These are phyloP conservation scores for Chroicocephalus ridibundus DNA, from an alignment of 2,113 vertebrate species.

Conservation along the genomic window DNA sequence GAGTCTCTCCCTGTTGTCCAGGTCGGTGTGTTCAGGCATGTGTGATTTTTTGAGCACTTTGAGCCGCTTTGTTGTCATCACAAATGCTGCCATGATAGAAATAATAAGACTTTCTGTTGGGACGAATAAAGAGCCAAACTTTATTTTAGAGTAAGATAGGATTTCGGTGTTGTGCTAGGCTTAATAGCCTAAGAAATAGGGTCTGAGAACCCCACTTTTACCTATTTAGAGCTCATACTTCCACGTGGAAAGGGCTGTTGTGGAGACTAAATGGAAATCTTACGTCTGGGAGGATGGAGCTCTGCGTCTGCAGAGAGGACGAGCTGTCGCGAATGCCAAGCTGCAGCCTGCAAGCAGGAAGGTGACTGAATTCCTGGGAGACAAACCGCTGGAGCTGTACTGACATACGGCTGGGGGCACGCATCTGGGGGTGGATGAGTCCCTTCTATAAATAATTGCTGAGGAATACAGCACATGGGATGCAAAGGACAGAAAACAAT, in stretches of 20 bases:
- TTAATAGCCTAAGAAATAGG: not conserved
- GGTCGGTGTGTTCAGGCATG: not conserved
- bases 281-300: not conserved
- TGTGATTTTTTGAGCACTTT: not conserved
- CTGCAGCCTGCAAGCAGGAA: not conserved
- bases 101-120: not conserved
- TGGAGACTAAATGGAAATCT: not conserved
- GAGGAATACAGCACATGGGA: not conserved
- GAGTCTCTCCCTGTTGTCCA: not conserved
- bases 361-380: not conserved
- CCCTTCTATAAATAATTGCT: slow-evolving; percentile 30
- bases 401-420: not conserved
- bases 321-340: not conserved
- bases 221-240: not conserved
- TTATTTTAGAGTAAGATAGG: not conserved
- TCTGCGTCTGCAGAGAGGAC: not conserved
- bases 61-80: not conserved
- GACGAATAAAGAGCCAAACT: not conserved
- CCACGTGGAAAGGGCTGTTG: not conserved
- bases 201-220: not conserved
- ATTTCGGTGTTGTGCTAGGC: not conserved
- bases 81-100: not conserved
- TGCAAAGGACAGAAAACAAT: slow-evolving; percentile 14
- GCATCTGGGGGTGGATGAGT: not conserved
- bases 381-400: not conserved